Conservation (phyloP, 2,797 vertebrate genomes). For the Typhlichthys subterraneus region DNA sequence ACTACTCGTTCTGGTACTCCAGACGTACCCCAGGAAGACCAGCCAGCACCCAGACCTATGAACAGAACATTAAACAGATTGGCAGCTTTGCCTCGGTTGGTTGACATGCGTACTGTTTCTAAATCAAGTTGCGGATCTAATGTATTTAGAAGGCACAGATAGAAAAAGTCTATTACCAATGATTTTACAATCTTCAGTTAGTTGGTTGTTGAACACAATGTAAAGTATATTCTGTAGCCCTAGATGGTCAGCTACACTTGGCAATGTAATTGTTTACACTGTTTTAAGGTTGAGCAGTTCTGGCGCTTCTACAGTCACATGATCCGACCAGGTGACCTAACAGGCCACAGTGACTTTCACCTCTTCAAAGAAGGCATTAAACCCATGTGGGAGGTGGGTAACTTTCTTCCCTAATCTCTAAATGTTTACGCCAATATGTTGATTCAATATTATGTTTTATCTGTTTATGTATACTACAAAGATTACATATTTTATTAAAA, state of each 20-base stretch:
- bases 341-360: conserved; percentile 87
- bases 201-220: not conserved
- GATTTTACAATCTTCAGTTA: not conserved
- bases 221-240: not conserved
- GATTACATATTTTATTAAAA: too few relatives aligned
- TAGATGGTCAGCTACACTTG: not conserved
- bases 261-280: conserved; percentile 1
- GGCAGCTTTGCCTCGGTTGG: conserved; percentile 85
- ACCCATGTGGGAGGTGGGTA: conserved; percentile 86
- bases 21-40: conserved; percentile 84
- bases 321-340: conserved; percentile 84
- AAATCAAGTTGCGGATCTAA: too few relatives aligned
- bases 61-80: conserved; percentile 88
- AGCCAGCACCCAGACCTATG: conserved; percentile 85
- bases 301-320: conserved; percentile 89
- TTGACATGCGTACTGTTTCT: not conserved
- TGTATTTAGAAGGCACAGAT: not conserved
- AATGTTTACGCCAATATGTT: too few relatives aligned
- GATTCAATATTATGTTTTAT: too few relatives aligned
- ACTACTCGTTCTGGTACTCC: conserved; percentile 88
- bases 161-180: not conserved
- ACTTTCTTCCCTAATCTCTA: not conserved
- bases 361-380: conserved; percentile 88
- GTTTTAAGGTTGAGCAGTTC: conserved; percentile 84
- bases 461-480: too few relatives aligned